Evolutionary conservation across 2,113 vertebrate species (phyloP).

Genomic region (Gopherus flavomarginatus): DNA sequence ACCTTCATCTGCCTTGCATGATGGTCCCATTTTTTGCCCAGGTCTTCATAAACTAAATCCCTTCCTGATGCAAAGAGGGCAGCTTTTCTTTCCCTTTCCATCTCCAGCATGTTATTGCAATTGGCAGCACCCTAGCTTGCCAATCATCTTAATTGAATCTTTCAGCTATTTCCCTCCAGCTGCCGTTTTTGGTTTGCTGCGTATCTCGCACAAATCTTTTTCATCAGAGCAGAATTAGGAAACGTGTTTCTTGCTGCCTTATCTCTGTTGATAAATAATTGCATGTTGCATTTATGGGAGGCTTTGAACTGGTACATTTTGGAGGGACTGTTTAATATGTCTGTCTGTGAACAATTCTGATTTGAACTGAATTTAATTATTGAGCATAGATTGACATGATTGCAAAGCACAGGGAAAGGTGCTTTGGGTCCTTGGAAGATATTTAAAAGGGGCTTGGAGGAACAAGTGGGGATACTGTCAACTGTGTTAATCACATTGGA

Average conservation of each 20-base stretch:
- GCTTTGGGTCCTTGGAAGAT: constrained; percentile 14
- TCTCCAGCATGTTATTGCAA: background rate
- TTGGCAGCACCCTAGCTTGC: constrained; percentile 19
- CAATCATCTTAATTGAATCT: constrained; percentile 63
- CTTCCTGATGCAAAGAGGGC: background rate
- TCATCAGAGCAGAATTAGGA: constrained; percentile 30
- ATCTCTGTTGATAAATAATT: constrained; percentile 56
- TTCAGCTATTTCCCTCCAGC: constrained; percentile 24
- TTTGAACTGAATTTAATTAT: constrained; percentile 51
- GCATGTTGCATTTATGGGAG: background rate
- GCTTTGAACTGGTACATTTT: constrained; percentile 16
- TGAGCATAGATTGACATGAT: background rate
- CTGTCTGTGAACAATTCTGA: background rate
- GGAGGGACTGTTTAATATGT: constrained; percentile 13
- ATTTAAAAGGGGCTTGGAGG: background rate
- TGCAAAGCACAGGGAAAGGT: constrained; percentile 1
- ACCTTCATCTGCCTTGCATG: background rate
- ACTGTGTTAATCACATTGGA: constrained; percentile 29
- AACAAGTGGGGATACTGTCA: background rate
- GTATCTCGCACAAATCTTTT: background rate
- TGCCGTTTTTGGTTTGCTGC: background rate
- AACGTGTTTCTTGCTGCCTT: background rate
- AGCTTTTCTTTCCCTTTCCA: background rate
- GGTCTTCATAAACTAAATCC: background rate
- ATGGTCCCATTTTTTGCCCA: background rate